Percentiles rank a stretch among this genome's conserved stretches.
These are phyloP conservation scores for Microplitis demolitor DNA, from an alignment of 1,140 invertebrate genomes.

Conservation along the genomic window DNA sequence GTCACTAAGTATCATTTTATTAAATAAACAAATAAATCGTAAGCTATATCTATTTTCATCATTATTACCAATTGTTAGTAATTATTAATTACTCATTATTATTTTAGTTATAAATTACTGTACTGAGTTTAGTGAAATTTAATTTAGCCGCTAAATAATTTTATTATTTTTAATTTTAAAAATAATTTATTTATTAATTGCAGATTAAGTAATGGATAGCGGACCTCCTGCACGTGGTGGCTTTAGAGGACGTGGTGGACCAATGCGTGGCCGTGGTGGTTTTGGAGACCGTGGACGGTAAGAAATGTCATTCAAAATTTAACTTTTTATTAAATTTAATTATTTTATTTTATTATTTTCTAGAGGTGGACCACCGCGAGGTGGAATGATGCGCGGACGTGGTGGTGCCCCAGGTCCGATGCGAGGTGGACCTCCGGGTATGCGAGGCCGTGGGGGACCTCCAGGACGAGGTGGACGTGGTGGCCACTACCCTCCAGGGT, in stretches of 20 bases:
- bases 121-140: neutral
- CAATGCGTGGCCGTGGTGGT: constrained; percentile 54
- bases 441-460: constrained; percentile 55
- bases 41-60: too few species aligned
- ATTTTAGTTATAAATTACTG: too few species aligned
- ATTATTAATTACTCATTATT: too few species aligned
- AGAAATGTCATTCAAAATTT: neutral
- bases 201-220: constrained; percentile 47
- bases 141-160: neutral
- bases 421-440: constrained; percentile 53
- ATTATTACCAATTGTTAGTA: too few species aligned
- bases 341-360: constrained; percentile 10
- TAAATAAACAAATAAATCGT: too few species aligned
- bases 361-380: constrained; percentile 55
- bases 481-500: constrained; percentile 57
- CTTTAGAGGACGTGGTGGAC: constrained; percentile 49
- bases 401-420: constrained; percentile 52
- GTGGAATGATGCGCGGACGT: constrained; percentile 52
- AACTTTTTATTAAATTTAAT: neutral
- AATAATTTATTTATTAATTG: neutral
- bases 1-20: neutral
- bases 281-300: constrained; percentile 55
- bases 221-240: constrained; percentile 49
- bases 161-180: too few species aligned
- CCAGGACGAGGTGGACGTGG: constrained; percentile 52